These are phyloP conservation scores for Chrysochloris asiatica DNA, from an alignment of 2,113 vertebrate genomes.

Conservation along the genomic window DNA sequence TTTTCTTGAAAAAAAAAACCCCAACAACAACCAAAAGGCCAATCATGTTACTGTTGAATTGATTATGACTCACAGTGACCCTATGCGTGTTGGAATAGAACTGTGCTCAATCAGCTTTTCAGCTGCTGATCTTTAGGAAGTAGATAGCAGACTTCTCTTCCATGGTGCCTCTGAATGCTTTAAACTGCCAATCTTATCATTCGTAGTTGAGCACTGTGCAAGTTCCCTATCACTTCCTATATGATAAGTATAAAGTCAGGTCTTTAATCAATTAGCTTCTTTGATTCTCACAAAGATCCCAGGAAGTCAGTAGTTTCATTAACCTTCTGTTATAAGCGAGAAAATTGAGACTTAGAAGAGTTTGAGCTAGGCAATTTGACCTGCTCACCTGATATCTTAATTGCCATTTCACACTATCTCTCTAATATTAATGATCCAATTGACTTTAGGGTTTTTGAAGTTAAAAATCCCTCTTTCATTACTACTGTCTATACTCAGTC, in stretches of 20 bases:
- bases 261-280: too few relatives aligned
- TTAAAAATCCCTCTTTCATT: too few relatives aligned
- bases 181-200: background rate
- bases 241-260: background rate
- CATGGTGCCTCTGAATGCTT: background rate
- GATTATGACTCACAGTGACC: background rate
- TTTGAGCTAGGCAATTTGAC: too few relatives aligned
- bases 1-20: background rate
- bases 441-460: too few relatives aligned
- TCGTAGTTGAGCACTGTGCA: too few relatives aligned
- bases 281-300: too few relatives aligned
- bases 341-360: too few relatives aligned
- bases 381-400: background rate
- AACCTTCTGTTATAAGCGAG: too few relatives aligned
- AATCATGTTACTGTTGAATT: background rate
- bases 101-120: background rate
- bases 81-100: background rate
- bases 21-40: too few relatives aligned
- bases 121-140: background rate
- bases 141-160: background rate
- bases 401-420: background rate
- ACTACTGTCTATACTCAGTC: background rate
- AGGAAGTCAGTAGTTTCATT: too few relatives aligned
- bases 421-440: background rate
- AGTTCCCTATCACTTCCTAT: background rate